A percentile compares a stretch with the other conserved stretches of the same genome.
These are phyloP conservation scores for Episyrphus balteatus DNA, from an alignment of 1,140 invertebrate species.

Conservation along the genomic window DNA sequence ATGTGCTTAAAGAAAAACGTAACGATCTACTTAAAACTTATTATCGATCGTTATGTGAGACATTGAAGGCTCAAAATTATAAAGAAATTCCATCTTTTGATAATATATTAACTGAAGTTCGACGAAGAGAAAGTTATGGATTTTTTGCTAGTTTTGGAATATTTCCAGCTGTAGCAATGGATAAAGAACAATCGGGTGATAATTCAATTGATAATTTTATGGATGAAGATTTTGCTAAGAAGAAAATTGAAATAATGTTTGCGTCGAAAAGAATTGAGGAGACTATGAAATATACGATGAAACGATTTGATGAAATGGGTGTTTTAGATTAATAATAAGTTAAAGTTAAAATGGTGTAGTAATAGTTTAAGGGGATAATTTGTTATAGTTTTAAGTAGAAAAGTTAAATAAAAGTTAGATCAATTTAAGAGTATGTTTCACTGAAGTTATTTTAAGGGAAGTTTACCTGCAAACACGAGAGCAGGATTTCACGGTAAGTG, in stretches of 20 bases:
- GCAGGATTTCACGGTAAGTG: no score
- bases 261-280: constrained; percentile 14
- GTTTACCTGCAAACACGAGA: no score
- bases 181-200: constrained; percentile 21
- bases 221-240: constrained; percentile 21
- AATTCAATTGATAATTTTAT: constrained; percentile 24
- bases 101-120: constrained; percentile 18
- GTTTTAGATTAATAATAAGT: constrained; percentile 4
- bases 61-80: constrained; percentile 34
- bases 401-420: no score
- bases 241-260: constrained; percentile 25
- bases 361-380: no score
- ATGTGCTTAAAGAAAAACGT: constrained; percentile 25
- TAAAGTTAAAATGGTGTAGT: no score
- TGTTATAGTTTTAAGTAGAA: no score
- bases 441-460: no score
- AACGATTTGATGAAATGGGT: constrained; percentile 22
- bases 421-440: no score
- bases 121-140: constrained; percentile 24
- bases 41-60: constrained; percentile 16
- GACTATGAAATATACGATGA: constrained; percentile 22
- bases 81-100: constrained; percentile 28
- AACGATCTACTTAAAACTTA: constrained; percentile 32
- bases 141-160: constrained; percentile 29
- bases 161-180: constrained; percentile 23